phyloP scores from a whole-genome alignment of 2,888 invertebrate genomes.

The Cantharis flavilabris region DNA sequence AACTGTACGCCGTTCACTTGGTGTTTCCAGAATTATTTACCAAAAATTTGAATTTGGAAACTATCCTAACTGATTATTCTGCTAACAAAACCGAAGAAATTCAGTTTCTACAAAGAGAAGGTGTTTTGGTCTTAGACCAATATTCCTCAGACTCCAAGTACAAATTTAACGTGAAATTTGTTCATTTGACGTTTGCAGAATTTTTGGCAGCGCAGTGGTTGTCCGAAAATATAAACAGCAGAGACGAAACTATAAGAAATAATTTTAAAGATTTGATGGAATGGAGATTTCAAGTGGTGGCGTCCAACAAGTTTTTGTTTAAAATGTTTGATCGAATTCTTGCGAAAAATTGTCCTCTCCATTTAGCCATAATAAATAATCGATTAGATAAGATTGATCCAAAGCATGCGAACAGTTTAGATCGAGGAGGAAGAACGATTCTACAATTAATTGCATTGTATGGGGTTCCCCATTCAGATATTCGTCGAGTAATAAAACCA shows the following conservation, averaged over 20 bases:
- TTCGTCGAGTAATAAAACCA: too few relatives aligned
- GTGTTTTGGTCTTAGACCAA: not conserved
- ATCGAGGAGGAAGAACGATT: not conserved
- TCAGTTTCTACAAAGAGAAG: conserved; percentile 11
- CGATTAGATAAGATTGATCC: not conserved
- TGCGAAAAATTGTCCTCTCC: not conserved
- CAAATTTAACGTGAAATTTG: conserved; percentile 10
- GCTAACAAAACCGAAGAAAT: not conserved
- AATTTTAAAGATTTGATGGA: not conserved
- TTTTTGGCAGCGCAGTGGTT: conserved; percentile 5
- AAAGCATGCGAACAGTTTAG: not conserved
- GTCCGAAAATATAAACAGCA: not conserved
- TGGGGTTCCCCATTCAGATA: not conserved
- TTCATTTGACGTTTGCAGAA: conserved; percentile 8
- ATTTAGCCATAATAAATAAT: not conserved
- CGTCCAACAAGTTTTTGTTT: not conserved
- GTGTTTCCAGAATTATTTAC: not conserved
- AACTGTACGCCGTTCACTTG: not conserved
- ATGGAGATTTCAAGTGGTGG: not conserved
- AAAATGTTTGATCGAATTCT: conserved; percentile 4
- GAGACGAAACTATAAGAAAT: not conserved
- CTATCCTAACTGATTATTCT: conserved; percentile 1
- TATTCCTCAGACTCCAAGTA: not conserved
- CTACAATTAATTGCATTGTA: not conserved
- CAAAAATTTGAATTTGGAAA: not conserved